Evolutionary conservation across 2,888 invertebrate genomes (phyloP).

Genomic region (Deroplatys truncata): DNA sequence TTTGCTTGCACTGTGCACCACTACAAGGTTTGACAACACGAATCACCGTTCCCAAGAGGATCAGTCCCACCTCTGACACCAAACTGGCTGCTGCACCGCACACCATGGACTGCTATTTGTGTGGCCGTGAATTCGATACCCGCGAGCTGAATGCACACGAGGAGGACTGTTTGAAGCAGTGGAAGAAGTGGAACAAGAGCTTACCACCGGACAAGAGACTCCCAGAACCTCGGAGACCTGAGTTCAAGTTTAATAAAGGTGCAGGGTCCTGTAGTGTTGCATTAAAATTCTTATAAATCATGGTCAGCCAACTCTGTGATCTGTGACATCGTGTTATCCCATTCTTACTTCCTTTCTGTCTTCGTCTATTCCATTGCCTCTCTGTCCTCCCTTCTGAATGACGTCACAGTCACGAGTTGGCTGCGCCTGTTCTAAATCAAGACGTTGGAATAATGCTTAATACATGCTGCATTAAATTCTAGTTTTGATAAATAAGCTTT

Average conservation of each 20-base stretch:
- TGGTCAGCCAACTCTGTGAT: no score
- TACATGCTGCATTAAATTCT: not conserved
- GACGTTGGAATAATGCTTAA: not conserved
- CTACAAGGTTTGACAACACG: not conserved
- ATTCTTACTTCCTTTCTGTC: not conserved
- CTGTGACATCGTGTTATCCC: no score
- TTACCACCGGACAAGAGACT: slow-evolving; percentile 51
- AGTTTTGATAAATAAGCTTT: not conserved
- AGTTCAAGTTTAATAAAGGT: slow-evolving; percentile 14
- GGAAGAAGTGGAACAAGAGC: slow-evolving; percentile 56
- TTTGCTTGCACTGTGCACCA: not conserved
- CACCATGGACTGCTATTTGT: slow-evolving; percentile 55
- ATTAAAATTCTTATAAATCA: not conserved
- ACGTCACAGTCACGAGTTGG: no score
- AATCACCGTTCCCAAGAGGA: not conserved
- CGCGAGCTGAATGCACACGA: slow-evolving; percentile 62
- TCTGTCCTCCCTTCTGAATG: not conserved
- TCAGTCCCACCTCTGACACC: slow-evolving; percentile 3
- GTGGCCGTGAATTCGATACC: slow-evolving; percentile 60
- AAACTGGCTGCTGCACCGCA: not conserved
- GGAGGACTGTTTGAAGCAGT: slow-evolving; percentile 62
- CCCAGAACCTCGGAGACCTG: slow-evolving; percentile 47
- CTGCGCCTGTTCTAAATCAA: not conserved
- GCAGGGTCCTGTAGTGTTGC: not conserved
- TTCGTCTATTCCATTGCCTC: not conserved